Conservation (phyloP, 2,113 vertebrate species). For the Callaeas wilsoni region DNA sequence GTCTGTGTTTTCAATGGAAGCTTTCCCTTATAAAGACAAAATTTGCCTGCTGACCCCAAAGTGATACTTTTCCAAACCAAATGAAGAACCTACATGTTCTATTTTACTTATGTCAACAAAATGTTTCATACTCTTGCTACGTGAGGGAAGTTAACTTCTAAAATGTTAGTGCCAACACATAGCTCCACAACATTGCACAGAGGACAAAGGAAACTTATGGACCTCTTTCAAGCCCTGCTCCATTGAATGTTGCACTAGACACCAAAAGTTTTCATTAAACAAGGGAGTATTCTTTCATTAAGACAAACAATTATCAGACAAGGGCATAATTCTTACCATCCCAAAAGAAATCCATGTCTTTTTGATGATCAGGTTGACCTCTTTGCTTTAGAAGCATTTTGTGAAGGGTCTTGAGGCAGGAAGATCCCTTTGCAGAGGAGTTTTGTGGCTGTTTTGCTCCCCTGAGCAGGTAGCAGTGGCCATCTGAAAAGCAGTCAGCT, state of each 20-base stretch:
- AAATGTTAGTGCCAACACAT: neutral
- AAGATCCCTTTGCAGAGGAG: neutral
- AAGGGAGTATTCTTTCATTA: neutral
- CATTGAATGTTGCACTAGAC: neutral
- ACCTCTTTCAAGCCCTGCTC: neutral
- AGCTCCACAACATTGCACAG: neutral
- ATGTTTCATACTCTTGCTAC: neutral
- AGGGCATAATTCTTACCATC: neutral
- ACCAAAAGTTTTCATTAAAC: neutral
- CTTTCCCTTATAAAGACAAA: conserved; percentile 17
- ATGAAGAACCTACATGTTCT: neutral
- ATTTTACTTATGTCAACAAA: conserved; percentile 5
- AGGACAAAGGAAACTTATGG: neutral
- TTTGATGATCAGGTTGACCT: neutral
- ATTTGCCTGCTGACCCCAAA: neutral
- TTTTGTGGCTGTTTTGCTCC: fast-evolving
- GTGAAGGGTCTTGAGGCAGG: neutral
- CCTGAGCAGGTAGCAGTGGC: neutral
- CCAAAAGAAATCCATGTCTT: neutral
- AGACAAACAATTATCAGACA: neutral
- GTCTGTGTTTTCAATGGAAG: neutral
- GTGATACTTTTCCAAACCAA: neutral
- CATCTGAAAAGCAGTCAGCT: neutral
- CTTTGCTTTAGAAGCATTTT: neutral
- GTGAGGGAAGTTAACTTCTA: neutral